These are phyloP conservation scores for Muscicapa adusta DNA, from an alignment of 2,113 vertebrate genomes.

Conservation along the genomic window DNA sequence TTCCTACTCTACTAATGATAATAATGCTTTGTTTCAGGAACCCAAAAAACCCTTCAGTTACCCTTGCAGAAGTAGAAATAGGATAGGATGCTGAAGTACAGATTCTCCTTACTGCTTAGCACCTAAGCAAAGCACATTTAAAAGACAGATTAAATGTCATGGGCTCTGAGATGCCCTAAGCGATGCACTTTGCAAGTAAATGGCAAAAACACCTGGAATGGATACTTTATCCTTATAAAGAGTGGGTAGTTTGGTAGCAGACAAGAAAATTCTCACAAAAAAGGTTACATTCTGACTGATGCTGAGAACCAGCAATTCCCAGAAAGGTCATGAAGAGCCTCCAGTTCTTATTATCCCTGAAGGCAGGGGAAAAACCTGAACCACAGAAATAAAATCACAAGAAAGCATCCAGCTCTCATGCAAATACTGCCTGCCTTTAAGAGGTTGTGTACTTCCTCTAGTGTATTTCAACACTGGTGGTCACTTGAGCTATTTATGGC, in stretches of 20 bases:
- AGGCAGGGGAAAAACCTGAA: background rate
- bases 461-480: background rate
- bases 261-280: background rate
- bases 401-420: background rate
- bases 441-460: background rate
- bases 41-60: background rate
- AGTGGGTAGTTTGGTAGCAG: background rate
- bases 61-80: background rate
- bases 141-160: background rate
- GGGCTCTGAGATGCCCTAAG: background rate
- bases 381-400: background rate
- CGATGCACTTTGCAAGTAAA: background rate
- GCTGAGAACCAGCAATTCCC: background rate
- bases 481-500: background rate
- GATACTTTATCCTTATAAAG: background rate
- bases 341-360: background rate
- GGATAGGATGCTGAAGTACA: background rate
- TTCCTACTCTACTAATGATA: background rate
- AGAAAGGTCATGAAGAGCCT: background rate
- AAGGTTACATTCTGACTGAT: background rate
- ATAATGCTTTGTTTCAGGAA: background rate
- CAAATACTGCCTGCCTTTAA: background rate
- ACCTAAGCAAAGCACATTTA: background rate
- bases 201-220: background rate
- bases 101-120: background rate